Evolutionary conservation across 2,113 vertebrate species (phyloP).

Genomic region (Clarias batrachus): DNA sequence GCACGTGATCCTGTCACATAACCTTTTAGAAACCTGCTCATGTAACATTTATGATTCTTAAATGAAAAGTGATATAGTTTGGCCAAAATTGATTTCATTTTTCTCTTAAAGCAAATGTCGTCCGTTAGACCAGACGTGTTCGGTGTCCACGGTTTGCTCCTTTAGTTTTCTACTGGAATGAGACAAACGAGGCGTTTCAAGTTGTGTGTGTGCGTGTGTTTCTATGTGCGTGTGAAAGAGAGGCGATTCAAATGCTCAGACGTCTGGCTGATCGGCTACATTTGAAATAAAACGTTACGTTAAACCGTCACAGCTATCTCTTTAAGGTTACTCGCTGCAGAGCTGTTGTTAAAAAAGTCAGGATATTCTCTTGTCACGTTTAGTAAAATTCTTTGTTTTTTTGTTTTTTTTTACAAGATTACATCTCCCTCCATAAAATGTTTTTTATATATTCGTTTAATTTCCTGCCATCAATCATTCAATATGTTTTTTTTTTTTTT

Average conservation of each 20-base stretch:
- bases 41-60: background rate
- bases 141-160: background rate
- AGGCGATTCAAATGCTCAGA: background rate
- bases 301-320: background rate
- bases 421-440: constrained; percentile 52
- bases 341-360: background rate
- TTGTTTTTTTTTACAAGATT: background rate
- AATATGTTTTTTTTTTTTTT: background rate
- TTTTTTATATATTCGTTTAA: constrained; percentile 67
- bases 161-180: constrained; percentile 1
- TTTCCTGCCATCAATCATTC: constrained; percentile 12
- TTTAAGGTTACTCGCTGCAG: background rate
- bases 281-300: background rate
- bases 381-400: background rate
- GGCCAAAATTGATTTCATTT: background rate
- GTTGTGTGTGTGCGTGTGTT: background rate
- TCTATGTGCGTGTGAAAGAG: background rate
- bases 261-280: background rate
- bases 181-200: background rate
- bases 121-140: constrained; percentile 13
- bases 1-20: background rate
- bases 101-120: background rate
- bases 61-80: constrained; percentile 2
- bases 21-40: background rate
- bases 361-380: background rate